These are phyloP conservation scores for Crotalus viridis DNA, from an alignment of 2,113 vertebrate species.

Conservation along the genomic window DNA sequence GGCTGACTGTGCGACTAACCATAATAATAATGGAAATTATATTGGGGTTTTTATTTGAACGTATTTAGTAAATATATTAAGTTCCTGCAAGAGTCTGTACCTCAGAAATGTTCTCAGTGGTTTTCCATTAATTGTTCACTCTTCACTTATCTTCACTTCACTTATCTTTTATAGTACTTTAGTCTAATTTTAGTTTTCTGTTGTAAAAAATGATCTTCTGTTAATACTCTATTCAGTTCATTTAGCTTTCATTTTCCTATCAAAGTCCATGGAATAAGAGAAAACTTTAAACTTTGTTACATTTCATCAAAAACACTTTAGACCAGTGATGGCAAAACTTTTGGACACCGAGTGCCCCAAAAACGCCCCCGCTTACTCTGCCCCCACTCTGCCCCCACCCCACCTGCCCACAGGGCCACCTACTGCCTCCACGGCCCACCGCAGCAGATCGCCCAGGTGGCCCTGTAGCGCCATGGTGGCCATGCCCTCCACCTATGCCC, in stretches of 20 bases:
- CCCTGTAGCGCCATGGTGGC: too few species aligned
- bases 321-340: too few species aligned
- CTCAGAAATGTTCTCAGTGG: not conserved
- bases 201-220: not conserved
- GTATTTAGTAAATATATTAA: not conserved
- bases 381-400: too few species aligned
- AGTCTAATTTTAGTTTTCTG: not conserved
- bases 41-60: not conserved
- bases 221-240: not conserved
- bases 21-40: not conserved
- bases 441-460: too few species aligned
- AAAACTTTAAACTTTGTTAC: not conserved
- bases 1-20: not conserved
- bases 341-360: too few species aligned
- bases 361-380: too few species aligned
- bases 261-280: not conserved
- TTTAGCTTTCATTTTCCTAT: not conserved
- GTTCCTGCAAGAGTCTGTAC: not conserved
- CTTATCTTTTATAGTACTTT: not conserved
- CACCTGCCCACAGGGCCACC: too few species aligned
- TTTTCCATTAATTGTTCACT: not conserved
- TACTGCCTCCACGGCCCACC: too few species aligned
- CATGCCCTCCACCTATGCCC: too few species aligned
- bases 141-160: not conserved
- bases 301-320: not conserved